phyloP scores from a whole-genome alignment of 2,113 vertebrate genomes.

The Triplophysa dalaica region DNA sequence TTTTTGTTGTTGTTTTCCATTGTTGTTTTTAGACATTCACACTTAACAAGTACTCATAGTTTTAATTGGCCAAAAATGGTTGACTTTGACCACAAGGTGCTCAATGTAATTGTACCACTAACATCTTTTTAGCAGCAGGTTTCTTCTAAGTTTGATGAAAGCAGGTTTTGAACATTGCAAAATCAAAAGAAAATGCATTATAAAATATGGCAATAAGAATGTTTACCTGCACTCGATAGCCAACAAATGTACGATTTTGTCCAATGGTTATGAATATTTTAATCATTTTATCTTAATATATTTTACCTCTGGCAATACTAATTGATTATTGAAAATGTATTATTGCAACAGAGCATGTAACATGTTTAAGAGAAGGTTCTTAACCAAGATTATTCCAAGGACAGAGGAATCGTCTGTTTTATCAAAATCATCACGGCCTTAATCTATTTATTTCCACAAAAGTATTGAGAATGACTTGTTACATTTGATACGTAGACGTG shows the following conservation, averaged over 20 bases:
- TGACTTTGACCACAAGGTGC: not conserved
- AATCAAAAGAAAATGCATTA: not conserved
- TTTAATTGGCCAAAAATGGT: not conserved
- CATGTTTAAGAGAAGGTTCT: not conserved
- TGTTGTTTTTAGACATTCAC: too few species aligned
- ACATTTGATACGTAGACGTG: not conserved
- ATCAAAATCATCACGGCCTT: not conserved
- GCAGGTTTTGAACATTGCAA: not conserved
- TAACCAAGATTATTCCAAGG: not conserved
- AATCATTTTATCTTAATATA: not conserved
- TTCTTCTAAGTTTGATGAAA: not conserved
- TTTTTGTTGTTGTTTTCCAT: slow-evolving; percentile 18
- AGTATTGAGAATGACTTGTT: not conserved
- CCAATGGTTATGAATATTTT: not conserved
- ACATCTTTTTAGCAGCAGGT: not conserved
- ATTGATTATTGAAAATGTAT: not conserved
- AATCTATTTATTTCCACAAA: not conserved
- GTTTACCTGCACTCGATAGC: not conserved
- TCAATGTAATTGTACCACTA: not conserved
- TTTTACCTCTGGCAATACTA: too few species aligned
- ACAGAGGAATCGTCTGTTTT: not conserved
- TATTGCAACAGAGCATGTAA: slow-evolving; percentile 3
- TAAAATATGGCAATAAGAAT: not conserved
- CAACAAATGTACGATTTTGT: not conserved
- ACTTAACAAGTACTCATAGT: slow-evolving; percentile 26